Base-by-base conservation (phyloP, 2,113 vertebrate species). In the Epinephelus moara region DNA sequence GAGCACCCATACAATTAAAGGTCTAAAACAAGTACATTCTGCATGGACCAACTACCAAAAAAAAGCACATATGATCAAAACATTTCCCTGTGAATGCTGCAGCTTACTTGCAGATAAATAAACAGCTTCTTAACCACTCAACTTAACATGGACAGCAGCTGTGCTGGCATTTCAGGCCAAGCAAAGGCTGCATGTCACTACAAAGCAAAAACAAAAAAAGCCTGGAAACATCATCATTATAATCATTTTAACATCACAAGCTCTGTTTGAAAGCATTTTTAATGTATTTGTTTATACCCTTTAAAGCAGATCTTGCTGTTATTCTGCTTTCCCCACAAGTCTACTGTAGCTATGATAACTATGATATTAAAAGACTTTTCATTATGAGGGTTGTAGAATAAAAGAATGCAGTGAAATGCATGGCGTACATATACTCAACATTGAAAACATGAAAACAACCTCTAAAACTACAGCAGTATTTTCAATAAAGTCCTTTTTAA, bases 121-220 rank as follows among this genome's bases (percentile, higher is more conserved):
- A 49, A 52, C 18, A 45, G 21, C 12, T 27, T 70, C 45, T 60
- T 37, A 45, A 61, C 21, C 27, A 63, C 19, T 79, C 57, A 53
- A 27, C 25, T 60, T 50, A 53, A 52, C 33, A 63, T 45, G 17
- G 25, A 45, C 14, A 64, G 50, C 25, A 67, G 53, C 52, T 57
- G 25, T 53, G 59, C 19, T 56, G 37, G 49, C 57, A 61, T 53
- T 52, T 75, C 45, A 68, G 70, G 12, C 55, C 17, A 17, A 67
- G 70, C 53, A 67, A 9, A 23, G 49, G 55, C n/a, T 23, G 23
- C 19, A 19, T 30, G 33, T 69, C 64, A 56, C 68, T 4, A 56
- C 33, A 70, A 47, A 63, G 33, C 19, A 55, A 4, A 30, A 45
- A 33, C 14, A 30, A 66, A 27, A 57, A 4, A 59, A 6, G 11